Percentiles rank a stretch among this genome's conserved stretches.
These are phyloP conservation scores for Drosophila maculinotata DNA, from an alignment of 2,888 invertebrate species.

Conservation along the genomic window DNA sequence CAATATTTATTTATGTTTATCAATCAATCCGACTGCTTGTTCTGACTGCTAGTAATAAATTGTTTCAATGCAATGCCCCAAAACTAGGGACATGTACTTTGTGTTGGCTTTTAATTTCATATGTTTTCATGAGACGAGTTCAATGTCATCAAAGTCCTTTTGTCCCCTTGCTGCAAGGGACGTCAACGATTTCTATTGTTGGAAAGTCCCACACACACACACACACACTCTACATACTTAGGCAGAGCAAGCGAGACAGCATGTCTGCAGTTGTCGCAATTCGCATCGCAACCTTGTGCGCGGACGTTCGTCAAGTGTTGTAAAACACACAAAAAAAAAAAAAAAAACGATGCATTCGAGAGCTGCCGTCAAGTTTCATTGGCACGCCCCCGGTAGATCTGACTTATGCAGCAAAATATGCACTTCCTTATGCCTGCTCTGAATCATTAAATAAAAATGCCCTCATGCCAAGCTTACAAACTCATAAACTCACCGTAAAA, in stretches of 20 bases:
- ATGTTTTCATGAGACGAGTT: too few relatives aligned
- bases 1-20: too few relatives aligned
- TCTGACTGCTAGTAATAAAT: too few relatives aligned
- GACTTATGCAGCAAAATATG: constrained; percentile 51
- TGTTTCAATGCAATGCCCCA: too few relatives aligned
- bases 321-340: constrained; percentile 21
- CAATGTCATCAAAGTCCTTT: constrained; percentile 59
- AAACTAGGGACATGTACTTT: too few relatives aligned
- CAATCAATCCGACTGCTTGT: too few relatives aligned
- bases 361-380: constrained; percentile 45
- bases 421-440: constrained; percentile 56
- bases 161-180: constrained; percentile 37
- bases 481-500: neutral
- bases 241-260: neutral
- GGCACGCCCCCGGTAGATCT: constrained; percentile 40
- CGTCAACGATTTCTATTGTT: constrained; percentile 44
- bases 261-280: constrained; percentile 39
- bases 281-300: constrained; percentile 56
- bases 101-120: too few relatives aligned
- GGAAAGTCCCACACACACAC: constrained; percentile 9
- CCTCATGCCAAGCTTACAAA: constrained; percentile 22
- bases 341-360: constrained; percentile 1
- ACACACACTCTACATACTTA: neutral
- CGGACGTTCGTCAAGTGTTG: constrained; percentile 62
- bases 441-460: constrained; percentile 19